Base-by-base conservation (phyloP, 1,140 invertebrate species). In the Elymnias hypermnestra region DNA sequence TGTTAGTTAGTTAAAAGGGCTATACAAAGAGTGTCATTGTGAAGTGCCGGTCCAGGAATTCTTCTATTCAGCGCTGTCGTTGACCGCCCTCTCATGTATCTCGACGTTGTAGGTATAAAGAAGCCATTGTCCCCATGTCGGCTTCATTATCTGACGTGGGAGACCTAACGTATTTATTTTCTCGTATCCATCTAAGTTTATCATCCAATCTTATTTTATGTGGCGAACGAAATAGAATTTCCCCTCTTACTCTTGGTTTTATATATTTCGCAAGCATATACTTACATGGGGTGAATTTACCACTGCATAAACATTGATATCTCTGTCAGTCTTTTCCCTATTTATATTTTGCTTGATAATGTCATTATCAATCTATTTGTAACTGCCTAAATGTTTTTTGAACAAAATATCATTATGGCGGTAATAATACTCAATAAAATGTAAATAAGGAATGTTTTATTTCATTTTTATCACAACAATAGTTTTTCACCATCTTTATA, bases 21-120 rank as follows among this genome's bases (percentile, higher is more conserved):
- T 40, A 25, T 23, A 57, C 54, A 57, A 57, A 53, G 44, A 44
- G 22, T 35, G 26, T 33, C 28, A 45, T 46, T 58, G 56, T 58
- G 28, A 31, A 49, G 56, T 53, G 42, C 41, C 42, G 46, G 48
- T 53, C 53, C 37, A 50, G 56, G 51, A 58, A 53, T 54, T 55
- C 43, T 50, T 53, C 55, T 57, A 31, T 59, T 55, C 44, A 61
- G 48, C 50, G 19, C 44, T 48, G 48, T 39, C 48, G 51, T 53
- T 53, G 50, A 44, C 45, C 47, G 52, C 47, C 41, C 57, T 61
- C 50, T 51, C 54, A 53, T 56, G 64, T 61, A 55, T 53, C 46
- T 50, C 39, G 46, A 57, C 56, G 57, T 15, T 33, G 60, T 60
- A 64, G 22, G 62, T 57, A 70, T 58, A 73, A 67, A 68, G 66